Evolutionary conservation across 2,888 invertebrate species (phyloP).

Genomic region (Synanthedon myopaeformis): DNA sequence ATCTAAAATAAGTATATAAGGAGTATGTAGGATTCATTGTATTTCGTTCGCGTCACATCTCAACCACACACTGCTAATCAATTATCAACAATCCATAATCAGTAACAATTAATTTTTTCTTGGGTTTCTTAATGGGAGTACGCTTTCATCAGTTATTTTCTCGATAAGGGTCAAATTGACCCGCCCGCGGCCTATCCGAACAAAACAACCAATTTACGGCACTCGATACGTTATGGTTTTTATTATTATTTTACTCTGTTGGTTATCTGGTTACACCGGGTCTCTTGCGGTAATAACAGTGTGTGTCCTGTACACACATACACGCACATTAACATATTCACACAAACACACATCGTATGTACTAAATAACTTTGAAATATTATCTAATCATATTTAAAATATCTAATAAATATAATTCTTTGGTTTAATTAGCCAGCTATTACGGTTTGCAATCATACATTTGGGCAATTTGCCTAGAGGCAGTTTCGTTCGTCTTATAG

Average conservation of each 20-base stretch:
- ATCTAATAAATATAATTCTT: too few species aligned
- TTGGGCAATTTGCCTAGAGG: too few species aligned
- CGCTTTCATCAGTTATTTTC: conserved; percentile 60
- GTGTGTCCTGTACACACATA: background rate
- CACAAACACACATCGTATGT: background rate
- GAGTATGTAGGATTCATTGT: too few species aligned
- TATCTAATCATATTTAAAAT: too few species aligned
- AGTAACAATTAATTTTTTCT: conserved; percentile 60
- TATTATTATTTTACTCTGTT: conserved; percentile 41
- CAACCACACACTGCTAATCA: conserved; percentile 40
- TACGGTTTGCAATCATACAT: too few species aligned
- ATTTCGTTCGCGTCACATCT: conserved; percentile 24
- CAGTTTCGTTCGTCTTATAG: too few species aligned
- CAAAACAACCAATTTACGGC: conserved; percentile 54
- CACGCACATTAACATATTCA: background rate
- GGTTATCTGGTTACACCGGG: conserved; percentile 38
- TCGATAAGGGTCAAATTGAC: conserved; percentile 62
- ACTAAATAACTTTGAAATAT: too few species aligned
- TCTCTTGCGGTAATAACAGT: conserved; percentile 25
- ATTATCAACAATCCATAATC: conserved; percentile 60
- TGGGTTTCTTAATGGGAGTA: conserved; percentile 43
- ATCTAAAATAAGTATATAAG: too few species aligned
- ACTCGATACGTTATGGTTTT: conserved; percentile 48
- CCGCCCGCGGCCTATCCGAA: conserved; percentile 53
- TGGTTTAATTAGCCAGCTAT: too few species aligned